Percentiles rank a stretch among this genome's conserved stretches.
phyloP scores from a whole-genome alignment of 2,888 invertebrate species.

The Panzeria rudis region DNA sequence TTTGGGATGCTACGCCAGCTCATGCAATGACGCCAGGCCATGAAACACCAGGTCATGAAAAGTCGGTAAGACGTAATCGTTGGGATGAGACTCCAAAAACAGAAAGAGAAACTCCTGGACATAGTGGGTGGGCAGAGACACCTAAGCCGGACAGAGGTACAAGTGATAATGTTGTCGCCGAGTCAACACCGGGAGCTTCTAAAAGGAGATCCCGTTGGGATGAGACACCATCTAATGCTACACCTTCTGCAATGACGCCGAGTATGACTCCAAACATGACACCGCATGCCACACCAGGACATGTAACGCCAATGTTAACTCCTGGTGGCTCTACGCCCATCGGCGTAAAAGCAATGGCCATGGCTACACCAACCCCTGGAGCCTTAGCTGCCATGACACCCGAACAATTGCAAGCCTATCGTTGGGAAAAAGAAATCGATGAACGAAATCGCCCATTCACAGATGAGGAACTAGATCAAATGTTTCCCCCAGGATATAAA shows the following conservation, averaged over 20 bases:
- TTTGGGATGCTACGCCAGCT: constrained; percentile 99
- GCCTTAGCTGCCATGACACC: constrained; percentile 99
- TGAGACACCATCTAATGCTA: constrained; percentile 95
- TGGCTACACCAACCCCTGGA: constrained; percentile 98
- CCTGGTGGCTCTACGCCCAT: constrained; percentile 94
- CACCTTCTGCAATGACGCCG: constrained; percentile 89
- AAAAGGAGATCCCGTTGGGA: constrained; percentile 99
- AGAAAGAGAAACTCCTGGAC: constrained; percentile 97
- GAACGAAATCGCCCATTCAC: constrained; percentile 97
- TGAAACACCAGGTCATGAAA: constrained; percentile 91
- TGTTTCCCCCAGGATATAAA: constrained; percentile 99
- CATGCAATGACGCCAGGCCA: constrained; percentile 95
- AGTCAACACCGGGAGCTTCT: constrained; percentile 96
- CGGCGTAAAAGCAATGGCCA: constrained; percentile 97
- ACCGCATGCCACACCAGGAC: constrained; percentile 90
- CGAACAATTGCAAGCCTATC: constrained; percentile 98
- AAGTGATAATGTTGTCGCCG: constrained; percentile 89
- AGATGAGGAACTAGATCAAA: constrained; percentile 98
- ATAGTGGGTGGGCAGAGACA: constrained; percentile 99
- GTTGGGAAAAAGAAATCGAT: constrained; percentile 99
- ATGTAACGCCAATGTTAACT: constrained; percentile 89
- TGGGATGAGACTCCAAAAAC: constrained; percentile 99
- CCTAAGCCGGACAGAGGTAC: constrained; percentile 96
- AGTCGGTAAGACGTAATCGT: constrained; percentile 94
- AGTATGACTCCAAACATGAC: constrained; percentile 88